Conservation (phyloP, 30 jellyfish, hydroid and myxozoan species). For the Hydractinia echinata region DNA sequence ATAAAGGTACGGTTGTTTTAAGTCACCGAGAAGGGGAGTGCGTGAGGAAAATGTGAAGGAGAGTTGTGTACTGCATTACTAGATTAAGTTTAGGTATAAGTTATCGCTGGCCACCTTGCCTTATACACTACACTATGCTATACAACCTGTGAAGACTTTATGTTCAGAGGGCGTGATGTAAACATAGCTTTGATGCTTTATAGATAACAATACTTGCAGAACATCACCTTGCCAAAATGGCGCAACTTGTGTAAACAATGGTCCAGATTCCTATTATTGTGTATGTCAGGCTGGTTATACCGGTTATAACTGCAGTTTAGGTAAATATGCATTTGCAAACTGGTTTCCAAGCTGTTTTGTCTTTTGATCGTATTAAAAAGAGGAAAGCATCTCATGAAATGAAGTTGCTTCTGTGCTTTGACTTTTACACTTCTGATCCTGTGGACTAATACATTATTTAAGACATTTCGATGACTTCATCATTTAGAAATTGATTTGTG, state of each 20-base stretch:
- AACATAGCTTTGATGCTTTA: not conserved
- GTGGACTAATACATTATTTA: not conserved
- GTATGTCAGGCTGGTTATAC: conserved; percentile 75
- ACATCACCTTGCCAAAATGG: conserved; percentile 80
- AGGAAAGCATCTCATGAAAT: too few species aligned
- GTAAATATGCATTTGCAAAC: conserved; percentile 23
- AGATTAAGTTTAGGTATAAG: too few species aligned
- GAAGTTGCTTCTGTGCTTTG: too few species aligned
- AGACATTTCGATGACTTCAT: not conserved
- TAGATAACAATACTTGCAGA: conserved; percentile 71
- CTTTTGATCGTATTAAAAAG: too few species aligned
- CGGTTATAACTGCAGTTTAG: conserved; percentile 63
- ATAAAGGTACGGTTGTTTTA: not conserved
- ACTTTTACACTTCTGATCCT: too few species aligned
- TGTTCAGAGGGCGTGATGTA: too few species aligned
- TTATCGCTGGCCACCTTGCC: too few species aligned
- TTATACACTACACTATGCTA: too few species aligned
- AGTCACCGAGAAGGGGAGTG: not conserved
- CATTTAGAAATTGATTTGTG: conserved; percentile 73
- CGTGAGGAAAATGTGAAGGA: too few species aligned
- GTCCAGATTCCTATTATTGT: conserved; percentile 71
- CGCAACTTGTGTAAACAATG: conserved; percentile 66
- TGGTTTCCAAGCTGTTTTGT: too few species aligned
- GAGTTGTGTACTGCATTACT: too few species aligned
- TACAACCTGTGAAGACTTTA: too few species aligned